These are phyloP conservation scores for Cyclopterus lumpus DNA, from an alignment of 2,797 vertebrate genomes.

Conservation along the genomic window DNA sequence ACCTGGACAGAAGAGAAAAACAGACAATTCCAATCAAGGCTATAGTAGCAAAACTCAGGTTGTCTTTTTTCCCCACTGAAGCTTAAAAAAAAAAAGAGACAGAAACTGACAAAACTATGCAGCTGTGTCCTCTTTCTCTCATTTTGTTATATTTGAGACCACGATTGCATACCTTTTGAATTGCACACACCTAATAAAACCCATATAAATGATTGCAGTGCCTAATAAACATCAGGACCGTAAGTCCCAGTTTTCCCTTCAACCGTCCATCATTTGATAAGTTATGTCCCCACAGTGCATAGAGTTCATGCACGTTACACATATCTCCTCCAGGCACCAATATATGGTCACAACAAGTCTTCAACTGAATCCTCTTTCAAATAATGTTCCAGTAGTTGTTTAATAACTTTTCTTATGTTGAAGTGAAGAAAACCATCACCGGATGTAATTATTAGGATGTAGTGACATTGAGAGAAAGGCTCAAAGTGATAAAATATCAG, in stretches of 20 bases:
- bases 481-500: background rate
- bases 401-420: background rate
- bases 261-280: slow-evolving; percentile 1
- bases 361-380: background rate
- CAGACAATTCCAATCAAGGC: slow-evolving; percentile 23
- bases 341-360: slow-evolving; percentile 3
- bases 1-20: background rate
- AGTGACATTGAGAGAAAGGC: background rate
- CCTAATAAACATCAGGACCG: slow-evolving; percentile 6
- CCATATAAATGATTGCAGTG: slow-evolving; percentile 10
- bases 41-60: background rate
- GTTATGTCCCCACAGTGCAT: slow-evolving; percentile 14
- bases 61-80: background rate
- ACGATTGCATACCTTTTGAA: background rate
- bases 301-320: slow-evolving; percentile 5
- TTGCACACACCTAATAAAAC: slow-evolving; percentile 2
- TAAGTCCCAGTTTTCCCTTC: slow-evolving; percentile 39
- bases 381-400: background rate
- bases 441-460: background rate
- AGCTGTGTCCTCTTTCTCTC: slow-evolving; percentile 31
- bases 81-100: slow-evolving; percentile 13
- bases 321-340: slow-evolving; percentile 4
- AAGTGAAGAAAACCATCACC: background rate
- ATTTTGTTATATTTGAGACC: slow-evolving; percentile 16
- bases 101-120: background rate